These are phyloP conservation scores for Enteromius mattozi DNA, from an alignment of 2,797 vertebrate species.

Conservation along the genomic window DNA sequence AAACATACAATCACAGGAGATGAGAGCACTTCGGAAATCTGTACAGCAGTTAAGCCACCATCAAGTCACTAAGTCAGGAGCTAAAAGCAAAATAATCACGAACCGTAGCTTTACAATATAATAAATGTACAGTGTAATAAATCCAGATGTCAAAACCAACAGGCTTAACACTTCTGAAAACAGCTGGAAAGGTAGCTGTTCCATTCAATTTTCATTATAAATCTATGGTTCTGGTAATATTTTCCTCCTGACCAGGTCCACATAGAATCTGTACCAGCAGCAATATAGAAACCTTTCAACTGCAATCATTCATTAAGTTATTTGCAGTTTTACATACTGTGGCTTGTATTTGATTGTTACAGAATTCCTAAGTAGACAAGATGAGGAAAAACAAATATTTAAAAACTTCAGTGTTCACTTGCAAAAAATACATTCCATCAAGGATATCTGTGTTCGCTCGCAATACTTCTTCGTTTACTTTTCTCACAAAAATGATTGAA, in stretches of 20 bases:
- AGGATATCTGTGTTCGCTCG: too few species aligned
- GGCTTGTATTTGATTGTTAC: background rate
- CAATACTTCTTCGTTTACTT: background rate
- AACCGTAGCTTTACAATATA: conserved; percentile 32
- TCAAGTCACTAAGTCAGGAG: conserved; percentile 1
- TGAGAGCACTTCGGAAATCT: conserved; percentile 54
- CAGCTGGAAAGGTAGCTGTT: background rate
- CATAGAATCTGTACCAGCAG: background rate
- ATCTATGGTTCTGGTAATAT: conserved; percentile 42
- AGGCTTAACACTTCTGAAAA: background rate
- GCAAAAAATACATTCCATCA: too few species aligned
- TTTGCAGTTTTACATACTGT: background rate
- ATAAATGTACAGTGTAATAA: background rate
- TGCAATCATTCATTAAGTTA: background rate
- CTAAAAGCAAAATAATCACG: conserved; percentile 24
- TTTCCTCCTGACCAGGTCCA: conserved; percentile 22
- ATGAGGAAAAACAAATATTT: background rate
- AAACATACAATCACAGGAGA: conserved; percentile 60
- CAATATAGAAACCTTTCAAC: background rate
- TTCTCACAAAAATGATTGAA: too few species aligned
- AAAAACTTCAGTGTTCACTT: too few species aligned
- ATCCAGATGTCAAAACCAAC: background rate
- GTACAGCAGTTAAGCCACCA: conserved; percentile 49
- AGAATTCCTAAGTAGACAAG: background rate
- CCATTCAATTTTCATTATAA: background rate